Base-by-base conservation (phyloP, 2,888 invertebrate species). In the Eledona agricola region DNA sequence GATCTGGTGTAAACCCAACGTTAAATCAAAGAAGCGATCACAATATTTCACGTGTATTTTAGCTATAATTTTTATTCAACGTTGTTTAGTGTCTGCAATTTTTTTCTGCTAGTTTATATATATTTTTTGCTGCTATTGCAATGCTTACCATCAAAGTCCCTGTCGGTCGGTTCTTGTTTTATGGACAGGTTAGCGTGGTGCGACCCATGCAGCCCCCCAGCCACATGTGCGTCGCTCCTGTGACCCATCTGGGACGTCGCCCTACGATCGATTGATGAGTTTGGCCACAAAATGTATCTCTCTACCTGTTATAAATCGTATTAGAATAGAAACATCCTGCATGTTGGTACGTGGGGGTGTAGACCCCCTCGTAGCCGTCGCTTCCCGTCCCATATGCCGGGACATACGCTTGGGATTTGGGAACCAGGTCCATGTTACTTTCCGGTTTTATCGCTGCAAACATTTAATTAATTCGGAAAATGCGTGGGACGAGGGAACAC, bases 101-200 rank as follows among this genome's bases (percentile, higher is more conserved):
- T n/a, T n/a, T n/a, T n/a, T n/a, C n/a, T 35, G 4, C 4, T 31
- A 5, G 12, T 9, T 13, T 6, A 17, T 16, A 17, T 34, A 6
- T 34, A 7, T 34, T 11, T 7, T 5, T 5, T 11, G n/a, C n/a
- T n/a, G n/a, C n/a, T n/a, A n/a, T n/a, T n/a, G n/a, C n/a, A n/a
- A 29, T 29, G 17, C 15, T 67, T 64, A 72, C 74, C 67, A 52
- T 72, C 70, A 59, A 65, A 72, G 17, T 74, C 74, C 32, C 67
- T 57, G 43, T 75, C 75, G 1, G 62, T 53, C 1, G 75, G 75
- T 59, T 75, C 75, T 53, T 73, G 72, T 58, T 75, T 75, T 34
- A 75, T 74, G 11, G 71, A 66, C 50, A 51, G 31, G 19, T 25
- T 25, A 4, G 25, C 10, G n/a, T 25, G 34, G 19, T 59, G 58